Evolutionary conservation across 2,888 invertebrate species (phyloP).

Genomic region (Hedya salicella): DNA sequence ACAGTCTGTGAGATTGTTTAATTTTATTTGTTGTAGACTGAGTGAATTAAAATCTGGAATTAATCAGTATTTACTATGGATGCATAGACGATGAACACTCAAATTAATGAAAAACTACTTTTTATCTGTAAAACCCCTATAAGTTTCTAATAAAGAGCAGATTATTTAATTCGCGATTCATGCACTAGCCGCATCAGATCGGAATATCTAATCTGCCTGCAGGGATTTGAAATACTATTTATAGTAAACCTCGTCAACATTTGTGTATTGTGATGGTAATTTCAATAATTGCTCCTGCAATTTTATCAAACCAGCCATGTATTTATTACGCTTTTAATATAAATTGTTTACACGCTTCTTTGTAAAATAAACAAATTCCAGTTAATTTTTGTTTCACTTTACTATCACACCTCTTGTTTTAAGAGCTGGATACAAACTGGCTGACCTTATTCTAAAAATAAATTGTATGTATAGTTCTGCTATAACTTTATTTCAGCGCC

Average conservation of each 20-base stretch:
- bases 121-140: not conserved
- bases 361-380: conserved; percentile 77
- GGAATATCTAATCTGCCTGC: not conserved
- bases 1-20: conserved; percentile 32
- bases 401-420: too few relatives aligned
- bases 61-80: conserved; percentile 45
- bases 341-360: conserved; percentile 45
- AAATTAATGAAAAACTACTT: not conserved
- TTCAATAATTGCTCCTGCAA: not conserved
- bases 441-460: too few relatives aligned
- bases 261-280: not conserved
- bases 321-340: conserved; percentile 21
- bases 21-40: conserved; percentile 52
- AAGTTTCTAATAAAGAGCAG: not conserved
- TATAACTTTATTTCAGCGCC: too few relatives aligned
- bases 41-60: conserved; percentile 52
- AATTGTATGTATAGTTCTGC: too few relatives aligned
- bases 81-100: conserved; percentile 5
- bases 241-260: too few relatives aligned
- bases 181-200: too few relatives aligned
- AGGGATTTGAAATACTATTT: too few relatives aligned
- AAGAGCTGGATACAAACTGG: too few relatives aligned
- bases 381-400: conserved; percentile 49
- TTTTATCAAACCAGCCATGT: not conserved
- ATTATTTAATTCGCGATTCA: conserved; percentile 8